A percentile compares a stretch with the other conserved stretches of the same genome.
Conservation (phyloP, 2,797 vertebrate species). For the Squalus acanthias region DNA sequence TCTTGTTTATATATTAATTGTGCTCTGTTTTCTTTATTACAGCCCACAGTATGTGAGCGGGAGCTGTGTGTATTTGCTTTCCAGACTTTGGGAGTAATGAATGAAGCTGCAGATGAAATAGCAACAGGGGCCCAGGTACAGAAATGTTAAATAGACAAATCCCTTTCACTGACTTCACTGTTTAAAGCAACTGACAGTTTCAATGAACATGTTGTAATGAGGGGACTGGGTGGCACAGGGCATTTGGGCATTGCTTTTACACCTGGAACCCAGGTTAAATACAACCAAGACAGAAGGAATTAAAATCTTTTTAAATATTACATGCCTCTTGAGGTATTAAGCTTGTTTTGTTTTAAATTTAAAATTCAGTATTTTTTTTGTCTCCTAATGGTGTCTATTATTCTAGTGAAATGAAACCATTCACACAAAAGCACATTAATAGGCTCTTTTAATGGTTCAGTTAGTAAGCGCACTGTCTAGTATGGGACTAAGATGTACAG, state of each 20-base stretch:
- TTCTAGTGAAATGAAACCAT: not conserved
- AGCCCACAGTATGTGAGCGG: slow-evolving; percentile 83
- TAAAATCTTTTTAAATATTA: not conserved
- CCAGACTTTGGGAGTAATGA: slow-evolving; percentile 85
- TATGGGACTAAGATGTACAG: not conserved
- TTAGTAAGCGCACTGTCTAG: not conserved
- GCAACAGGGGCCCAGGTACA: slow-evolving; percentile 83
- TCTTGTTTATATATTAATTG: not conserved
- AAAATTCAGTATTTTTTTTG: not conserved
- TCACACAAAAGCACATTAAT: not conserved
- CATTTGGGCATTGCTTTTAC: not conserved
- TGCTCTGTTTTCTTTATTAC: slow-evolving; percentile 36
- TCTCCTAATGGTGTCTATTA: not conserved
- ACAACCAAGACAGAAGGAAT: not conserved
- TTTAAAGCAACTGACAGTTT: not conserved
- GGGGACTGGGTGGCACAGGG: not conserved
- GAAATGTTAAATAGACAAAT: not conserved
- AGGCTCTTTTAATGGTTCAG: not conserved
- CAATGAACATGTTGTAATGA: not conserved
- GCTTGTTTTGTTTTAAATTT: not conserved
- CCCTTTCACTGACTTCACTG: no score
- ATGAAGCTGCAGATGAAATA: slow-evolving; percentile 82
- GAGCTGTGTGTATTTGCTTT: slow-evolving; percentile 86
- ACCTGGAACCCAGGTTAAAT: not conserved
- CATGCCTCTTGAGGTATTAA: not conserved